Conservation (phyloP, 1,140 invertebrate genomes). For the Musca vetustissima region DNA sequence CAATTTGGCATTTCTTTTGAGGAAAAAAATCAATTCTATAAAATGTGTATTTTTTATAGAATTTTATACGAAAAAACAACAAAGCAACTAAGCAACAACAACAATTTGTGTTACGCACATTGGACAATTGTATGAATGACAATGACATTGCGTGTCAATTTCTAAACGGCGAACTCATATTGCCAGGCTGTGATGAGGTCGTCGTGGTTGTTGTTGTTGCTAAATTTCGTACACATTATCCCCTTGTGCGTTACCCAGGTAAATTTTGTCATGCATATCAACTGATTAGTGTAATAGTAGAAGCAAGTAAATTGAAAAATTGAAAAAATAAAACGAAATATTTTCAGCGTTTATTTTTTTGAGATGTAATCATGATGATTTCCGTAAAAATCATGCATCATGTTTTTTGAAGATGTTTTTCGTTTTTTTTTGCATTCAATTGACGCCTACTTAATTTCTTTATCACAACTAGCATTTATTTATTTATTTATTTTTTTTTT, state of each 20-base stretch:
- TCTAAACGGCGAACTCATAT: too few relatives aligned
- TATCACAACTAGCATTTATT: not conserved
- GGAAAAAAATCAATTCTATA: too few relatives aligned
- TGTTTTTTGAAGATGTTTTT: too few relatives aligned
- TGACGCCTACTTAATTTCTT: constrained; percentile 5
- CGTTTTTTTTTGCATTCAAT: not conserved
- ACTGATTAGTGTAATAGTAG: not conserved
- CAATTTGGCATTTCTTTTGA: too few relatives aligned
- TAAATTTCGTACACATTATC: not conserved
- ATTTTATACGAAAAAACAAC: too few relatives aligned
- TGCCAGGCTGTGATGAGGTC: not conserved
- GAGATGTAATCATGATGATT: too few relatives aligned
- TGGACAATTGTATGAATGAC: not conserved
- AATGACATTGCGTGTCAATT: not conserved
- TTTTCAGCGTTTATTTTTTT: not conserved
- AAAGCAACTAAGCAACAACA: not conserved
- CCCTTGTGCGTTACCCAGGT: constrained; percentile 4
- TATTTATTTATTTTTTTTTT: too few relatives aligned
- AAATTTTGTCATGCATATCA: constrained; percentile 15
- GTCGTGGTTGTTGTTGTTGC: not conserved
- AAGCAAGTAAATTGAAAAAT: not conserved
- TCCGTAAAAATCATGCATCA: not conserved
- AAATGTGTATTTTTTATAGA: too few relatives aligned
- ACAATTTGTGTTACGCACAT: constrained; percentile 24
- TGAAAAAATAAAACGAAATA: too few relatives aligned